Base-by-base conservation (phyloP, 2,797 vertebrate species). In the Columba guinea region DNA sequence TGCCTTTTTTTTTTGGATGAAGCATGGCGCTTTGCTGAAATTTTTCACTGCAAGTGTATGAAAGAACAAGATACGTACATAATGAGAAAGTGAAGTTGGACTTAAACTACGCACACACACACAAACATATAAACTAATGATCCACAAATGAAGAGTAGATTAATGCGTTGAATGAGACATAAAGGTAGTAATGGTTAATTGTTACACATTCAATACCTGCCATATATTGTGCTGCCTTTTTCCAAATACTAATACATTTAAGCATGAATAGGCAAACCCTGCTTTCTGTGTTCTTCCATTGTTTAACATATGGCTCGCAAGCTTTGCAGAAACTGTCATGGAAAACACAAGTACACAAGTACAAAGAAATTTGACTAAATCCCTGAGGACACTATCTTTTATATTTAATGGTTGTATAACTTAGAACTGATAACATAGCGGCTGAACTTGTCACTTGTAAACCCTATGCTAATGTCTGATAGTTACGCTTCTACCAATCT, bases 381-480 rank as follows among this genome's bases (percentile, higher is more conserved):
- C 30, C 35, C n/a, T 79, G 28, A 80, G 68, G 56, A 95, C 13
- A 34, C 48, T 49, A 87, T 83, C 69, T 95, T 85, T 94, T 89
- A 37, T 48, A 65, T 93, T 92, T 89, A 71, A 51, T 67, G 30
- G 60, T 92, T 86, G 56, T 69, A 62, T 69, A 80, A 93, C 73
- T 80, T 92, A 48, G 73, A 94, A 59, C 69, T 81, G 92, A 95
- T 85, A 89, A 79, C 22, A 46, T 46, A 49, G 64, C 46, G 88
- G 63, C 13, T 82, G 70, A 94, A 34, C 44, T 62, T 89, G 71
- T 46, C 21, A 52, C 81, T 85, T 92, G 4, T 73, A 78, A 93
- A 68, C 13, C 11, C 30, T 90, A 37, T 34, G n/a, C 28, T 84
- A 94, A 80, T 55, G 53, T 59, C 90, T 92, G 68, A 69, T 95